phyloP scores from a whole-genome alignment of 2,888 invertebrate genomes.

The Neria commutata region DNA sequence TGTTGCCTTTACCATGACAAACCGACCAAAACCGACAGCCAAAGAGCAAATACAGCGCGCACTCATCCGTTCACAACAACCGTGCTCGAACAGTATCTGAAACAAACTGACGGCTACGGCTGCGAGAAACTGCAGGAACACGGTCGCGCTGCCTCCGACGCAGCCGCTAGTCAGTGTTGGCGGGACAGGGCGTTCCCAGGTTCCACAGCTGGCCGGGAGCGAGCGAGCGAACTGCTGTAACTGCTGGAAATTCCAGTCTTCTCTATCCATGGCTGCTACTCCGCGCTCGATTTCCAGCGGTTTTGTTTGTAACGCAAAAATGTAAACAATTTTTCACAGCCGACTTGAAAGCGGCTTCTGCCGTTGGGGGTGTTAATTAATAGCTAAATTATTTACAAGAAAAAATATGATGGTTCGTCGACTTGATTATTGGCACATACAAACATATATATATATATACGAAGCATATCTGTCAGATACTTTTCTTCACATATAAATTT shows the following conservation, averaged over 20 bases:
- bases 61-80: slow-evolving; percentile 15
- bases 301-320: slow-evolving; percentile 2
- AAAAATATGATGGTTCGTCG: no score
- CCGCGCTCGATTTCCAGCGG: neutral
- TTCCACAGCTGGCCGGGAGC: neutral
- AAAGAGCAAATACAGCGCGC: no score
- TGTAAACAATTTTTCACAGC: slow-evolving; percentile 15
- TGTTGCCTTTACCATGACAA: no score
- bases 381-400: no score
- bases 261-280: slow-evolving; percentile 19
- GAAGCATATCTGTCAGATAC: no score
- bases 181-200: neutral
- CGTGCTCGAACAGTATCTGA: slow-evolving; percentile 19
- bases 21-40: no score
- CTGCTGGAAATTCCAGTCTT: slow-evolving; percentile 23
- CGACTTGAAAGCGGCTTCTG: no score
- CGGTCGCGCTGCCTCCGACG: neutral
- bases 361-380: neutral
- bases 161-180: neutral
- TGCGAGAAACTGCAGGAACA: neutral
- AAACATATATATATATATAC: no score
- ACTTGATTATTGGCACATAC: no score
- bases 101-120: slow-evolving; percentile 20
- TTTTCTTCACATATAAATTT: no score
- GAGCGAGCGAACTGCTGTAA: slow-evolving; percentile 6